Evolutionary conservation across 2,113 vertebrate species (phyloP), one percentile per base, ranked within the genome.

Genomic region (Mesembrinibis cayennensis): DNA sequence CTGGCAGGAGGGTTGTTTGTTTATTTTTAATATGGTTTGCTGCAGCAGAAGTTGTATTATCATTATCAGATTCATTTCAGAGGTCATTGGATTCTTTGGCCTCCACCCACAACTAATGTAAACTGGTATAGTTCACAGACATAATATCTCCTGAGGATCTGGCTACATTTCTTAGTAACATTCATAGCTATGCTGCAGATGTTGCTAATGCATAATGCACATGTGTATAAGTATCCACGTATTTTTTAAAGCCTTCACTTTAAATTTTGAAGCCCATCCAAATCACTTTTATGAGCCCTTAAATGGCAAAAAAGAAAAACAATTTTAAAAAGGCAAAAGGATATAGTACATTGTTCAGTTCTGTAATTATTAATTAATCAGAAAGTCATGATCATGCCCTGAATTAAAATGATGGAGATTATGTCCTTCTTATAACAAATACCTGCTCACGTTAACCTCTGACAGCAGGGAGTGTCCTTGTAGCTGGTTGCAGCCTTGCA

Each of bases 151-250:
- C 61, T 40, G 52, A 87, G 52, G 30, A 93, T 79, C 52, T 76
- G 70, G 44, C 40, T 79, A 30, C 53, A 16, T 32, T 65, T 82
- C 61, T 93, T 74, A 19, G 12, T 25, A 71, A 29, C 2, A 3
- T 59, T 87, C 56, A 63, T 32, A 78, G 49, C 15, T 50, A 15
- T 32, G 26, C 52, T 81, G 77, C 56, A 78, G 62, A 87, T 67
- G 45, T 42, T 55, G 20, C 23, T 81, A 45, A 87, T 23, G 22
- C 11, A 21, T 38, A 71, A 91, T 27, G 12, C 21, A 53, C 10
- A 7, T 8, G 6, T 76, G 15, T 36, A 2, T 53, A 83, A 32
- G 29, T 18, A 71, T 18, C 12, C 14, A 32, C 0, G 0, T n/a
- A 10, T 13, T 56, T 84, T 87, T 87, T 23, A n/a, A 93, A 93